Evolutionary conservation across 2,888 invertebrate species (phyloP).

Genomic region (Heliconius cydno): DNA sequence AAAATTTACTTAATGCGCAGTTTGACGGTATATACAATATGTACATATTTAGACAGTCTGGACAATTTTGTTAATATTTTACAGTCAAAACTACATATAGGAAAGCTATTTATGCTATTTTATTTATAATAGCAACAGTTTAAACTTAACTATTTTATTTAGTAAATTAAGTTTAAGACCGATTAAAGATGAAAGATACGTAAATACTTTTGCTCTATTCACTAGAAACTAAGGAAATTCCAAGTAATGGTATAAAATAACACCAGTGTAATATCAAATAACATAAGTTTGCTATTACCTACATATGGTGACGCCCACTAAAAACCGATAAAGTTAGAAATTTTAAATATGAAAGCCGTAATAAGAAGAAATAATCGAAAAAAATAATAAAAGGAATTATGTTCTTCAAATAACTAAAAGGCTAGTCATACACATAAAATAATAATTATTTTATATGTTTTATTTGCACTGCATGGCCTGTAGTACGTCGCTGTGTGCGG

Average conservation of each 20-base stretch:
- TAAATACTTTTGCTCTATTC: no score
- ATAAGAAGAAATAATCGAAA: background rate
- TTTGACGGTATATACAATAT: background rate
- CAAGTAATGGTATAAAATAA: no score
- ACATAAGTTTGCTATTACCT: background rate
- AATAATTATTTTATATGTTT: background rate
- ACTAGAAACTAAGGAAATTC: background rate
- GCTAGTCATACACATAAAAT: no score
- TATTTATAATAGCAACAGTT: background rate
- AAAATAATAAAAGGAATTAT: background rate
- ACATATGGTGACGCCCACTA: no score
- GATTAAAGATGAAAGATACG: no score
- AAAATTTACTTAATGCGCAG: conserved; percentile 24
- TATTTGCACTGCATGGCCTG: background rate
- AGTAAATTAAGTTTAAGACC: background rate
- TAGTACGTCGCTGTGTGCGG: background rate
- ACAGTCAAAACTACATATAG: no score
- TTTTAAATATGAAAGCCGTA: background rate
- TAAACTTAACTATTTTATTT: background rate
- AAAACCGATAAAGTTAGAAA: background rate
- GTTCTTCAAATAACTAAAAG: no score
- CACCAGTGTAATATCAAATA: background rate
- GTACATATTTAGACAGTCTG: background rate
- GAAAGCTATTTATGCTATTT: no score
- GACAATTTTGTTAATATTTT: background rate